phyloP scores from a whole-genome alignment of 1,140 invertebrate species.

The Heliconius himera region DNA sequence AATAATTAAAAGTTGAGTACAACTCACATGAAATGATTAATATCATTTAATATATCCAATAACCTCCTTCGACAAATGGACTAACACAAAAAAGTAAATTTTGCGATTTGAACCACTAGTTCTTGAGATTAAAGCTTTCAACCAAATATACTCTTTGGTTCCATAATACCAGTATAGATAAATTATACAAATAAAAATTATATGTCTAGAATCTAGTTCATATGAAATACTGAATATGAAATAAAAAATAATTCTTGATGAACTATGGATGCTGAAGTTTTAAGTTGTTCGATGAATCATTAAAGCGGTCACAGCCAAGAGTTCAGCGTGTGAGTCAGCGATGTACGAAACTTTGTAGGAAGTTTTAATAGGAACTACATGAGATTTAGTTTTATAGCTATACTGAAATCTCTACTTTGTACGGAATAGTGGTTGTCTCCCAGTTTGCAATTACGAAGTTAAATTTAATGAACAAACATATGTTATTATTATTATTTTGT shows the following conservation, averaged over 20 bases:
- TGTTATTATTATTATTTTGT: background rate
- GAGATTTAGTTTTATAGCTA: constrained; percentile 25
- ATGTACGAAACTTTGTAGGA: constrained; percentile 24
- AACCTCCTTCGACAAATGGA: too few relatives aligned
- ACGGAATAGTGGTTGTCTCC: background rate
- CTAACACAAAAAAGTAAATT: too few relatives aligned
- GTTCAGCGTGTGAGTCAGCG: constrained; percentile 18
- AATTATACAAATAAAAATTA: background rate
- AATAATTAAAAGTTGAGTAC: too few relatives aligned
- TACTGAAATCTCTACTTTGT: constrained; percentile 10
- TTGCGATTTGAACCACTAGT: too few relatives aligned
- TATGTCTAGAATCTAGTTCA: background rate
- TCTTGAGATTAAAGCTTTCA: too few relatives aligned
- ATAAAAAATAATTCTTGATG: background rate
- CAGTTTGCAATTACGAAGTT: background rate
- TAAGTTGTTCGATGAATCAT: constrained; percentile 23
- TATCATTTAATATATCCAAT: too few relatives aligned
- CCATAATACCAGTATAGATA: background rate
- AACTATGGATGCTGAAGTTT: constrained; percentile 5
- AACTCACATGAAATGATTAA: too few relatives aligned
- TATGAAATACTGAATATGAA: constrained; percentile 3
- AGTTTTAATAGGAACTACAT: constrained; percentile 28
- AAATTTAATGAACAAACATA: background rate
- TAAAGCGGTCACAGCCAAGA: constrained; percentile 24
- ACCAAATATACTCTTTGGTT: too few relatives aligned